These are phyloP conservation scores for Melanotaenia duboulayi DNA, from an alignment of 2,113 vertebrate species.

Conservation along the genomic window DNA sequence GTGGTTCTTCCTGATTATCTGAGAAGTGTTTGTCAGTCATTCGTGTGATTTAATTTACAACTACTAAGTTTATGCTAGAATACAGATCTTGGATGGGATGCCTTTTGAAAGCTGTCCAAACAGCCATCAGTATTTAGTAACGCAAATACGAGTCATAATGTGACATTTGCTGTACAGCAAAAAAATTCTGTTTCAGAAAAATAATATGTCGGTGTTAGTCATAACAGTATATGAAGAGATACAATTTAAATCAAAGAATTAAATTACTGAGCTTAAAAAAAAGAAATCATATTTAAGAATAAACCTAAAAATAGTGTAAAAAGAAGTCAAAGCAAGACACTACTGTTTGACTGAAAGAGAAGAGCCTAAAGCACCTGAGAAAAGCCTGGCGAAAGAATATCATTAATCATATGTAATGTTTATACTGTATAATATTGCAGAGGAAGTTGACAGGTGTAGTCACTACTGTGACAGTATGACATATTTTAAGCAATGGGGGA, in stretches of 20 bases:
- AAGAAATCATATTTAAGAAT: too few relatives aligned
- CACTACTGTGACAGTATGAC: background rate
- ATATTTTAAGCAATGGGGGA: background rate
- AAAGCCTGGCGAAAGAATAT: background rate
- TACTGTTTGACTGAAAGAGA: background rate
- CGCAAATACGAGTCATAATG: background rate
- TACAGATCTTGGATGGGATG: too few relatives aligned
- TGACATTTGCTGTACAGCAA: slow-evolving; percentile 3
- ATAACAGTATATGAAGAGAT: too few relatives aligned
- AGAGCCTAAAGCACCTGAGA: background rate
- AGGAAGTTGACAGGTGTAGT: background rate
- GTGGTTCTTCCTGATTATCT: background rate
- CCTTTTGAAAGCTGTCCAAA: slow-evolving; percentile 1
- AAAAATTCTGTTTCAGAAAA: too few relatives aligned
- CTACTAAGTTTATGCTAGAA: background rate
- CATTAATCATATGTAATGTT: background rate
- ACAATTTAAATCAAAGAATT: background rate
- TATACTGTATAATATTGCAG: background rate
- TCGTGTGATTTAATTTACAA: background rate
- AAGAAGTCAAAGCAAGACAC: slow-evolving; percentile 3
- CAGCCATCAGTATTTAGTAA: background rate
- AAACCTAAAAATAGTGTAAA: background rate
- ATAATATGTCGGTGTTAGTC: background rate
- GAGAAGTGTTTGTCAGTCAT: background rate
- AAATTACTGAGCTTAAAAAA: background rate